Percentiles rank a stretch among this genome's conserved stretches.
Conservation (phyloP, 2,888 invertebrate genomes). For the Synergus laeviventris region DNA sequence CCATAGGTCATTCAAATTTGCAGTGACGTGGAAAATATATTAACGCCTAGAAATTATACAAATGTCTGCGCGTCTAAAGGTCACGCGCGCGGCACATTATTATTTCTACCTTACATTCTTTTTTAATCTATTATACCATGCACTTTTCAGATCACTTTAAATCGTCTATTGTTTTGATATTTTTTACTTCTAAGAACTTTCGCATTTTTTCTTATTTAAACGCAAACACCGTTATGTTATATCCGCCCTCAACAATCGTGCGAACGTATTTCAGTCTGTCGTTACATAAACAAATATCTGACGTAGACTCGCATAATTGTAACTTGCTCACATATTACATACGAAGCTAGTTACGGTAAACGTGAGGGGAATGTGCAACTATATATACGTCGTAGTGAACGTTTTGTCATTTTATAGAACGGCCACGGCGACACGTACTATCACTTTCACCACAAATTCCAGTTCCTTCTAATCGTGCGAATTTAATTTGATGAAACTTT, state of each 20-base stretch:
- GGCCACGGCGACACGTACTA: background rate
- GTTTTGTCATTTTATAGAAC: background rate
- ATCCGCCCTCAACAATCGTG: background rate
- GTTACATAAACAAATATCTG: slow-evolving; percentile 5
- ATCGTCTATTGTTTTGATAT: background rate
- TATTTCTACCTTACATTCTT: background rate
- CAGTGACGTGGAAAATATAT: background rate
- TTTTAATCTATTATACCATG: background rate
- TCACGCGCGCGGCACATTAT: background rate
- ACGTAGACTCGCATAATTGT: slow-evolving; percentile 6
- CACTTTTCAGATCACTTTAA: background rate
- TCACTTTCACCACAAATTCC: background rate
- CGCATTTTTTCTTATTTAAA: background rate
- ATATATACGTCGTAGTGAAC: background rate
- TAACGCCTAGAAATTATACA: background rate
- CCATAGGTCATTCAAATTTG: no score
- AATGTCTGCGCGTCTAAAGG: background rate
- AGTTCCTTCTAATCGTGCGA: background rate
- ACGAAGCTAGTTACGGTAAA: slow-evolving; percentile 1
- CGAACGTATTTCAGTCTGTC: background rate
- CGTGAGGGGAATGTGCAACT: slow-evolving; percentile 1
- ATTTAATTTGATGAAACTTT: background rate
- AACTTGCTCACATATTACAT: background rate
- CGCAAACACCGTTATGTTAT: slow-evolving; percentile 2
- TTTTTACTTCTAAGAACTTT: background rate